Conservation (phyloP, 2,888 invertebrate species). For the Macrosoma leucophasiata region DNA sequence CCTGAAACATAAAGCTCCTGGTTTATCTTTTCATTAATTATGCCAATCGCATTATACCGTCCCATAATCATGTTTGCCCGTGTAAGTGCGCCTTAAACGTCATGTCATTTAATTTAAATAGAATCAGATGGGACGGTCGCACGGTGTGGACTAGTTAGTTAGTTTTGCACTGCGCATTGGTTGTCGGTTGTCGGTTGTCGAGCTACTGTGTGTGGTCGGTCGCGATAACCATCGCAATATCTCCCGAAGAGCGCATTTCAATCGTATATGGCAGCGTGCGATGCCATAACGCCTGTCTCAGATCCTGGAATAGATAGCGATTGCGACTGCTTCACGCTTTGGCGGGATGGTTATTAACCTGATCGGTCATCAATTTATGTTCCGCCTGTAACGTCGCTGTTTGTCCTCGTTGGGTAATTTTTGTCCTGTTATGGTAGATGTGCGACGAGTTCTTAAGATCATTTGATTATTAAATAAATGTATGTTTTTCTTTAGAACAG, state of each 20-base stretch:
- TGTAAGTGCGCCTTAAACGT: conserved; percentile 11
- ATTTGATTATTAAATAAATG: background rate
- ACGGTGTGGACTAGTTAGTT: conserved; percentile 48
- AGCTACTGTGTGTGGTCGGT: conserved; percentile 53
- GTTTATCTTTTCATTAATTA: too few relatives aligned
- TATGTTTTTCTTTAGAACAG: too few relatives aligned
- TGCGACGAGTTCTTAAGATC: conserved; percentile 4
- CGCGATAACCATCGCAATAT: conserved; percentile 56
- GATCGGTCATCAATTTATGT: conserved; percentile 41
- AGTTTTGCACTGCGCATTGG: conserved; percentile 29
- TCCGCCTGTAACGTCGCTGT: conserved; percentile 12
- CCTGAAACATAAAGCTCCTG: too few relatives aligned
- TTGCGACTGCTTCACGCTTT: conserved; percentile 39
- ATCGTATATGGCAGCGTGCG: conserved; percentile 57
- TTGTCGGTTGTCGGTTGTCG: conserved; percentile 35
- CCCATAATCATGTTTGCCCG: too few relatives aligned
- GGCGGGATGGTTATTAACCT: conserved; percentile 47
- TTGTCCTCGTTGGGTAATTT: conserved; percentile 6
- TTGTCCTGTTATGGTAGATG: conserved; percentile 3
- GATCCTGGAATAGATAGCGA: conserved; percentile 54
- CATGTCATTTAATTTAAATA: conserved; percentile 26
- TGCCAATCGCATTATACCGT: too few relatives aligned
- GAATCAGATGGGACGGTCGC: conserved; percentile 55
- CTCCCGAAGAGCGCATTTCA: conserved; percentile 46
- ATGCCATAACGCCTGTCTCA: conserved; percentile 67